These are phyloP conservation scores for Sarcophaga peregrina DNA, from an alignment of 1,140 invertebrate genomes.

Conservation along the genomic window DNA sequence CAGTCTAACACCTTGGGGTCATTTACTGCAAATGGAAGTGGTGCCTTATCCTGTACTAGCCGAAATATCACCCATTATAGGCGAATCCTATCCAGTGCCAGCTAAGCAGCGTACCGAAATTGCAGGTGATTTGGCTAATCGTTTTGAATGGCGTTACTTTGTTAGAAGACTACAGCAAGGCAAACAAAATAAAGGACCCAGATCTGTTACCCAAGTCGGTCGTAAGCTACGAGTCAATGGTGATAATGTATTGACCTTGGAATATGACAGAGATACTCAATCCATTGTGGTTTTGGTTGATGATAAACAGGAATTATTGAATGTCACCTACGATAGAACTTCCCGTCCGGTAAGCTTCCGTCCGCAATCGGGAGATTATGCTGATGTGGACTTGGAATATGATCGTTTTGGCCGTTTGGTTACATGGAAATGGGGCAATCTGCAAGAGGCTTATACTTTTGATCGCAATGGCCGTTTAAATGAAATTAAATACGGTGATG, in stretches of 20 bases:
- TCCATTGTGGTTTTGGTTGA: conserved; percentile 92
- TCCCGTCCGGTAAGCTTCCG: conserved; percentile 90
- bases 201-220: conserved; percentile 82
- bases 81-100: conserved; percentile 90
- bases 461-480: conserved; percentile 86
- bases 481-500: conserved; percentile 89
- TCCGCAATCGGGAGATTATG: conserved; percentile 85
- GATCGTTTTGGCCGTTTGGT: conserved; percentile 90
- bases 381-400: conserved; percentile 90
- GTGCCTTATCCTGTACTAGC: conserved; percentile 85
- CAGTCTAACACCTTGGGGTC: conserved; percentile 83
- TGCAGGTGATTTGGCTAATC: conserved; percentile 88
- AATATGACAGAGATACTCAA: conserved; percentile 90
- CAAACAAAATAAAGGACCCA: conserved; percentile 72
- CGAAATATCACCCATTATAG: conserved; percentile 84
- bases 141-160: conserved; percentile 96
- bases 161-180: conserved; percentile 75
- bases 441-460: conserved; percentile 88
- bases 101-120: conserved; percentile 90
- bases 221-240: conserved; percentile 89
- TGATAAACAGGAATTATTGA: conserved; percentile 87
- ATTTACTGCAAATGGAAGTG: conserved; percentile 86
- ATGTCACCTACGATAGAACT: conserved; percentile 92
- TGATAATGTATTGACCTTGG: conserved; percentile 89
- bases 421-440: conserved; percentile 91